These are phyloP conservation scores for Phalacrocorax carbo DNA, from an alignment of 2,113 vertebrate species.

Conservation along the genomic window DNA sequence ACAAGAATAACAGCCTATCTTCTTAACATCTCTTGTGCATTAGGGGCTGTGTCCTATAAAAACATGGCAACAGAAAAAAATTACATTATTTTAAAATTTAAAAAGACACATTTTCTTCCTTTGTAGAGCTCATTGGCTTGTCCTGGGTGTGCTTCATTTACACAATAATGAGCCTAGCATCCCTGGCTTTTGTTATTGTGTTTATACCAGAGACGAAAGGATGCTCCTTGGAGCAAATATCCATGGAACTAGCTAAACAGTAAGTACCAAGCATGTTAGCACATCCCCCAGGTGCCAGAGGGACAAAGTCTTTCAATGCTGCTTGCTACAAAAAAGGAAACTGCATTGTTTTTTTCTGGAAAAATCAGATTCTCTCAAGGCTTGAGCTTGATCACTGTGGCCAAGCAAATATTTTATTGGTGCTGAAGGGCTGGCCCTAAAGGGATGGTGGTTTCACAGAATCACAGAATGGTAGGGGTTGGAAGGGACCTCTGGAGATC, in stretches of 20 bases:
- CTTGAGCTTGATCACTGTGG: neutral
- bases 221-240: constrained; percentile 91
- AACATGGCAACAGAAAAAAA: neutral
- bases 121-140: constrained; percentile 86
- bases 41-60: neutral
- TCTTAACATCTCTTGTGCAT: neutral
- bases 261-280: constrained; percentile 52
- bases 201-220: constrained; percentile 93
- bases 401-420: neutral
- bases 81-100: neutral
- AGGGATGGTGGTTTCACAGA: neutral
- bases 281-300: neutral
- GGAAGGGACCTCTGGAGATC: too few relatives aligned
- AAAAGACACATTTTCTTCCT: neutral
- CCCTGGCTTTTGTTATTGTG: constrained; percentile 85
- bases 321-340: neutral
- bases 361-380: neutral
- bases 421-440: neutral
- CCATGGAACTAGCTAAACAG: constrained; percentile 88
- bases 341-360: fast-evolving
- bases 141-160: constrained; percentile 90
- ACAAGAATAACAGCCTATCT: neutral
- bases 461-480: too few relatives aligned
- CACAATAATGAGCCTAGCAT: constrained; percentile 84
- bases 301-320: neutral